These are phyloP conservation scores for Hippopotamus amphibius DNA, from an alignment of 2,113 vertebrate genomes.

Conservation along the genomic window DNA sequence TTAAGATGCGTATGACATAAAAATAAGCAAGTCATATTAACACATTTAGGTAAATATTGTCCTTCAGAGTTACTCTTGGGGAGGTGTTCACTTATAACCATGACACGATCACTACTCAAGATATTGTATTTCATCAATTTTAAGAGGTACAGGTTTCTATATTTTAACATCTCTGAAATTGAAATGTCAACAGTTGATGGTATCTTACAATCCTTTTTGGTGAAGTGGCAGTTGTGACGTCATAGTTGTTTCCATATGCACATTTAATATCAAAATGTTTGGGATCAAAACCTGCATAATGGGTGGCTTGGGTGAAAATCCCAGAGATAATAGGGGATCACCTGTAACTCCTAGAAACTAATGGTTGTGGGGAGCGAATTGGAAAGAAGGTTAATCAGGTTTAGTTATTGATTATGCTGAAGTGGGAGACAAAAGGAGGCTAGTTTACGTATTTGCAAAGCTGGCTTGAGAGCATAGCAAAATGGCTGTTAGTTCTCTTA, in stretches of 20 bases:
- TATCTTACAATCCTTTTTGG: not conserved
- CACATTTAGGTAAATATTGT: conserved; percentile 25
- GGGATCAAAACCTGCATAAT: conserved; percentile 22
- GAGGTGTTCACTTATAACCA: conserved; percentile 25
- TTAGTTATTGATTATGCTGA: conserved; percentile 43
- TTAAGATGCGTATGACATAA: not conserved
- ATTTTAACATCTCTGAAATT: conserved; percentile 49
- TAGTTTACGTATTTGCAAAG: conserved; percentile 45
- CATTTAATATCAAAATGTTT: conserved; percentile 36
- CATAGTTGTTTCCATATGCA: not conserved
- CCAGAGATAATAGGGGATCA: not conserved
- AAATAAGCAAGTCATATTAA: conserved; percentile 17
- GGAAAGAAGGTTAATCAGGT: not conserved
- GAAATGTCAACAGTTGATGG: not conserved
- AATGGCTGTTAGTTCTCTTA: conserved; percentile 20
- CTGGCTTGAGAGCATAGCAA: not conserved
- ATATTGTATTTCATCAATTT: not conserved
- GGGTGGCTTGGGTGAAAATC: conserved; percentile 11
- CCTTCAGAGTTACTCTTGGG: conserved; percentile 11
- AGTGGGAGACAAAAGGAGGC: not conserved
- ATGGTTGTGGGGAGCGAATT: not conserved
- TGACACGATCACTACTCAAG: not conserved
- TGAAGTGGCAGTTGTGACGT: not conserved
- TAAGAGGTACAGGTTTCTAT: not conserved
- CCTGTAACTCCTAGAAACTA: conserved; percentile 44